Conservation (phyloP, 2,113 vertebrate genomes). For the Microtus pennsylvanicus region DNA sequence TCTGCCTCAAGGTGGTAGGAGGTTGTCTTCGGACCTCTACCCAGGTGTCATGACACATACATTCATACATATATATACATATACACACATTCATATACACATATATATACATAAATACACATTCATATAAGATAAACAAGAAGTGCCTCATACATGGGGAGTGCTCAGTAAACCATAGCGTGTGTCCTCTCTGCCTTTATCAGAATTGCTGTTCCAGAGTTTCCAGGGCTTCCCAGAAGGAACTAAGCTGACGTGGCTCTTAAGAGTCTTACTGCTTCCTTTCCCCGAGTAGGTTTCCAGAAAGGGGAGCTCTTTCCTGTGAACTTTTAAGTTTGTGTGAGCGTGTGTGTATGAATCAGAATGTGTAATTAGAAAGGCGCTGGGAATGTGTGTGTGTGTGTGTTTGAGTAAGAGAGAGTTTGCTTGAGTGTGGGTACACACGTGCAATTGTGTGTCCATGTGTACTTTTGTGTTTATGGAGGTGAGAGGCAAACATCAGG, state of each 20-base stretch:
- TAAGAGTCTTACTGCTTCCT: background rate
- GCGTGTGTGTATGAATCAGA: background rate
- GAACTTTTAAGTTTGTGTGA: background rate
- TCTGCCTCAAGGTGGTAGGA: background rate
- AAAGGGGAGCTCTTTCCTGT: background rate
- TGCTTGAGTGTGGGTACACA: background rate
- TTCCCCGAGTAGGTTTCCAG: background rate
- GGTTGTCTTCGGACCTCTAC: background rate
- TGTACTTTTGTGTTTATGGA: background rate
- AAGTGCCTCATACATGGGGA: background rate
- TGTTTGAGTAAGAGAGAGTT: background rate
- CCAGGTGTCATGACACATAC: background rate
- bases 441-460: background rate
- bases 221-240: background rate
- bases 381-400: background rate
- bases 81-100: background rate
- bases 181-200: too few species aligned
- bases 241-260: background rate
- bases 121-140: background rate
- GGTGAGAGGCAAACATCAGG: background rate
- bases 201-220: background rate
- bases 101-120: background rate
- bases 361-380: background rate
- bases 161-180: too few species aligned
- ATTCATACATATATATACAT: background rate